Evolutionary conservation across 2,113 vertebrate genomes (phyloP).

Genomic region (Desmodus rotundus): DNA sequence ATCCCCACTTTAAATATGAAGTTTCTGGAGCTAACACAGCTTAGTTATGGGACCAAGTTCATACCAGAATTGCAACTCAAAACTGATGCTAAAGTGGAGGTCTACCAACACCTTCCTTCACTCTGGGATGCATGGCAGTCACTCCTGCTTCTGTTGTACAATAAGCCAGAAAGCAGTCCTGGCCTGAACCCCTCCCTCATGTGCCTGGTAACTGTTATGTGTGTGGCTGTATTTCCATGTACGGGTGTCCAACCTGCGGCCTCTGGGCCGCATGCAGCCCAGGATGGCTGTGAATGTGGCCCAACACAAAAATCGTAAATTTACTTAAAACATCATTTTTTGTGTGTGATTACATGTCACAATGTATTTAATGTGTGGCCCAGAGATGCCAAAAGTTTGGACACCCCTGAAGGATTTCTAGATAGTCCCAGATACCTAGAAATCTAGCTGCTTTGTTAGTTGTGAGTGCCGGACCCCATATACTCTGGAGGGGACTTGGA

Average conservation of each 20-base stretch:
- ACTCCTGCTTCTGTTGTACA: background rate
- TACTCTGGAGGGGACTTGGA: background rate
- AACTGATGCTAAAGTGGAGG: background rate
- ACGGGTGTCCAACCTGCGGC: too few species aligned
- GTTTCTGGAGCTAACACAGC: background rate
- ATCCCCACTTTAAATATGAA: background rate
- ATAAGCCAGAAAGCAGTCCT: background rate
- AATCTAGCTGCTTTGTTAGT: background rate
- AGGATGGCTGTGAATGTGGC: too few species aligned
- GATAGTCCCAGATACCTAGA: background rate
- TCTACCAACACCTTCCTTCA: background rate
- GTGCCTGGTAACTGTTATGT: background rate
- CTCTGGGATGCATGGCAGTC: background rate
- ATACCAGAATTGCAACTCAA: background rate
- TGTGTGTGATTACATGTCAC: too few species aligned
- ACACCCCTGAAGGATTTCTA: background rate
- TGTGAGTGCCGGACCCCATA: background rate
- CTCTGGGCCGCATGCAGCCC: too few species aligned
- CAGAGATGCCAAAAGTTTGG: too few species aligned
- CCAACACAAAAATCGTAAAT: too few species aligned
- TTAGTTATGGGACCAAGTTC: background rate
- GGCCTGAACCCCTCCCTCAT: background rate
- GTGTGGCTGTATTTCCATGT: background rate
- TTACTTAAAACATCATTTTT: too few species aligned
- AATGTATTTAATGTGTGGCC: too few species aligned